Evolutionary conservation across 2,797 vertebrate species (phyloP), one percentile per base, ranked within the genome.

Genomic region (Myripristis murdjan): DNA sequence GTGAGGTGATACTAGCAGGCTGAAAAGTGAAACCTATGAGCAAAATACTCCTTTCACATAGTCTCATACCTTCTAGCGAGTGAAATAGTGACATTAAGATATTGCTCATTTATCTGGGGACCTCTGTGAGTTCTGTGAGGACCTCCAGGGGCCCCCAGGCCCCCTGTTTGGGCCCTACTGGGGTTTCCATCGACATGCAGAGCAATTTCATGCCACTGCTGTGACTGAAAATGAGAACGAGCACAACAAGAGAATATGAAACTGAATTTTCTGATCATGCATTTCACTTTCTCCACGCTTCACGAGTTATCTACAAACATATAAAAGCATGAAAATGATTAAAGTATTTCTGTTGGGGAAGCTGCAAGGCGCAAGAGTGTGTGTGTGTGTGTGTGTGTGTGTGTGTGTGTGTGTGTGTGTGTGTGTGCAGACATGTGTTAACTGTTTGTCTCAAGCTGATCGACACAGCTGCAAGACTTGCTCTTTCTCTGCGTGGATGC

Each of bases 251-350:
- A 3, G 1, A 73, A 75, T 33, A 64, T 76, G 23, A 10, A 11
- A 43, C 39, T 12, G 11, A 2, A 14, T 39, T 63, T 72, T 66
- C 20, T 31, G 1, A 64, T 16, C 18, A 0, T 1, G 2, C 6
- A 4, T 65, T 55, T 87, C 70, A 77, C n/a, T 67, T 79, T 83
- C 80, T 87, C 82, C n/a, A n/a, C n/a, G n/a, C n/a, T n/a, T n/a
- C 80, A 79, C 76, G 2, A 64, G 52, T 74, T 26, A 81, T 33
- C 44, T 51, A 52, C 18, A 8, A 10, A 35, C 69, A 39, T 60
- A 59, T 31, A 7, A 57, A 20, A 20, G 33, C 41, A 64, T 56
- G n/a, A 52, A 43, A 43, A 43, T 43, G 14, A 43, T 15, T 43
- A 15, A 16, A 44, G 35, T 16, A 14, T 48, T 62, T 70, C 10